phyloP scores from a whole-genome alignment of 2,888 invertebrate genomes.

The Laspeyria flexula region DNA sequence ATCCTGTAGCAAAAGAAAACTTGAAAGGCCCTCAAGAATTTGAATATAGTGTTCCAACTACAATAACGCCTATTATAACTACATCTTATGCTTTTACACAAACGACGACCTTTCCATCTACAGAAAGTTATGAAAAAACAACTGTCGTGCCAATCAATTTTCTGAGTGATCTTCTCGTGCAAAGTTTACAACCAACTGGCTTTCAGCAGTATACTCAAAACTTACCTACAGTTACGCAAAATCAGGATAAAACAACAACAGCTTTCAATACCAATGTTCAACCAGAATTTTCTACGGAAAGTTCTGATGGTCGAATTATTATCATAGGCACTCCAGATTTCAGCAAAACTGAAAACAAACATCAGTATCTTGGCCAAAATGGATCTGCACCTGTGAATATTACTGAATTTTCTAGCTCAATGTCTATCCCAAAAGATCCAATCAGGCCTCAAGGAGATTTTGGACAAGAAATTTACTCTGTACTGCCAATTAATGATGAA shows the following conservation, averaged over 20 bases:
- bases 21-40: not conserved
- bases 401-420: constrained; percentile 2
- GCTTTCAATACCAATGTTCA: constrained; percentile 4
- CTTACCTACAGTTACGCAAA: constrained; percentile 1
- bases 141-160: constrained; percentile 21
- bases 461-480: constrained; percentile 4
- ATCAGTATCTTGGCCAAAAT: not conserved
- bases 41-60: constrained; percentile 9
- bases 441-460: constrained; percentile 1
- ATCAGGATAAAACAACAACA: not conserved
- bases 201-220: constrained; percentile 3
- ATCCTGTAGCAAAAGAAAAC: constrained; percentile 13
- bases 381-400: not conserved
- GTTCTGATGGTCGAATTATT: not conserved
- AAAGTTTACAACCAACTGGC: constrained; percentile 4
- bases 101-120: constrained; percentile 58
- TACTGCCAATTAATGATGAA: not conserved
- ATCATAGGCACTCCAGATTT: too few relatives aligned
- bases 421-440: too few relatives aligned
- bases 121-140: constrained; percentile 42
- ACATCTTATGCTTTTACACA: constrained; percentile 60
- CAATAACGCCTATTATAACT: constrained; percentile 39
- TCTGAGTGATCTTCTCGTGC: constrained; percentile 27
- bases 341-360: too few relatives aligned
- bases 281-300: constrained; percentile 1